A percentile compares a stretch with the other conserved stretches of the same genome.
phyloP scores from a whole-genome alignment of 2,797 vertebrate species.

The Hapalemur alaotrensis region DNA sequence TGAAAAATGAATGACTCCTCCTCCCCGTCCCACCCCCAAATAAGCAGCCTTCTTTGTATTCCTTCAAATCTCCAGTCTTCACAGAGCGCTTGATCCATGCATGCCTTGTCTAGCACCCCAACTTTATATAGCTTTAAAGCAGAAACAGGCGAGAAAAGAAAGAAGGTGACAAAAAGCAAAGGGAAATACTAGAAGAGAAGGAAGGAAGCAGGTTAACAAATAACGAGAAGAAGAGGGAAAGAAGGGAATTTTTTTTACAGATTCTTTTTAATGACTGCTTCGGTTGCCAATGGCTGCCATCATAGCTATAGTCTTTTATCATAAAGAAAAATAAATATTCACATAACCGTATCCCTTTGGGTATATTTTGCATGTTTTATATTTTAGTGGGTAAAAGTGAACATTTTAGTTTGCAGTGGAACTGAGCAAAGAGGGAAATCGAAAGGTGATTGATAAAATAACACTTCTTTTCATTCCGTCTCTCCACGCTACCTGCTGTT shows the following conservation, averaged over 20 bases:
- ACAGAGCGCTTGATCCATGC: not conserved
- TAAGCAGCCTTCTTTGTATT: not conserved
- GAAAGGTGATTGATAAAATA: not conserved
- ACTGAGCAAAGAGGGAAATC: constrained; percentile 1
- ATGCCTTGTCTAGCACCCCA: not conserved
- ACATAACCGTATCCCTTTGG: not conserved
- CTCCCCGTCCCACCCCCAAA: not conserved
- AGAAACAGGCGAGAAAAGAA: constrained; percentile 10
- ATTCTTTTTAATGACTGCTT: not conserved
- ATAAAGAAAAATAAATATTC: not conserved
- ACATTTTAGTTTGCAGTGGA: not conserved
- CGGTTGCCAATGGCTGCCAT: not conserved
- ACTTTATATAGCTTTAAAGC: not conserved
- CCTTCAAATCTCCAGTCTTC: not conserved
- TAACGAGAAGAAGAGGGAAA: not conserved
- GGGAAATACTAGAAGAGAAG: not conserved
- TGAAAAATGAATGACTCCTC: not conserved
- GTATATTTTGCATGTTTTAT: not conserved
- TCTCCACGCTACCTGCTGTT: not conserved
- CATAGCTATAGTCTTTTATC: not conserved
- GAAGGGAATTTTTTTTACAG: not conserved
- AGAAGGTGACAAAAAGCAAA: not conserved
- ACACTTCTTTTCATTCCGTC: not conserved
- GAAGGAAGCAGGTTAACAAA: not conserved
- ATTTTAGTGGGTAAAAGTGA: not conserved